Evolutionary conservation across 2,888 invertebrate genomes (phyloP), one percentile per base, ranked within the genome.

Genomic region (Eupithecia subumbrata): DNA sequence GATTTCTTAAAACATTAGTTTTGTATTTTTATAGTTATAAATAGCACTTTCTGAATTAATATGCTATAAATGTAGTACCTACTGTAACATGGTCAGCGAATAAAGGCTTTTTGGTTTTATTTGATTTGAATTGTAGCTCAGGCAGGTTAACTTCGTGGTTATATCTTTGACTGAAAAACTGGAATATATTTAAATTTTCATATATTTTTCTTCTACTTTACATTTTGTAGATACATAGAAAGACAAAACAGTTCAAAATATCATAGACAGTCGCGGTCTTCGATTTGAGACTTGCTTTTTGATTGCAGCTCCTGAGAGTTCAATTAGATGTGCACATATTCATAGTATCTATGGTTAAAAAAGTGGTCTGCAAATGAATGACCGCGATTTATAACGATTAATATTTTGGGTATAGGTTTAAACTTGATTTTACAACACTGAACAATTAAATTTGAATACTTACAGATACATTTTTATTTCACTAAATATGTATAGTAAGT

Each of bases 151-250:
- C 3, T 16, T n/a, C 2, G 11, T 56, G 7, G 4, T 52, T n/a
- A 22, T 3, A 64, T 2, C 16, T 69, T 60, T 56, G 37, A 74
- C 64, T 56, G n/a, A 71, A 63, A 25, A 16, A 45, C 37, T 40
- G 30, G 14, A 18, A 67, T 60, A 52, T 56, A 56, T 56, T 73
- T 9, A 12, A 71, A 25, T 34, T 43, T 71, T 69, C 40, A 25
- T 74, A 56, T 74, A 72, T 66, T 74, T 74, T 67, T 48, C 69
- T 73, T n/a, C 70, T 71, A 73, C 48, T 34, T 52, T 45, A 71
- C 72, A 76, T 69, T 52, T 69, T 69, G 74, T 72, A 72, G 63
- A 73, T 30, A 67, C 67, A 71, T 45, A 76, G 37, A 71, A 56
- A 72, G 18, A 72, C n/a, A 69, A 68, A 71, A 73, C 40, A 40